Conservation (phyloP, 64 coral and sea anemone species). For the Porites australiensis region DNA sequence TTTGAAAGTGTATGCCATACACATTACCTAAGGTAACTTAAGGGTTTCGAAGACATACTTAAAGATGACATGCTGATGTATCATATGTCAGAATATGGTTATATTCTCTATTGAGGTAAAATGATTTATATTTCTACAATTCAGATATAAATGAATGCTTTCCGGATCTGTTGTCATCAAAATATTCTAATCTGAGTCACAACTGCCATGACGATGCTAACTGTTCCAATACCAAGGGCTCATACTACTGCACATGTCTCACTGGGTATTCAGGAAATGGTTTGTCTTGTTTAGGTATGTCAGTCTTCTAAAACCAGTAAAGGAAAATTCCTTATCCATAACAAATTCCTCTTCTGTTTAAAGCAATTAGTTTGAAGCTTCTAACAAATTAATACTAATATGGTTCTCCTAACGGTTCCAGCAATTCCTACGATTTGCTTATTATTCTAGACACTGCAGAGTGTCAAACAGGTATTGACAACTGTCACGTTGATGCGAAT, state of each 20-base stretch:
- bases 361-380: background rate
- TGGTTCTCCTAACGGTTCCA: background rate
- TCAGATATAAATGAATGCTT: constrained; percentile 75
- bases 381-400: background rate
- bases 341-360: background rate
- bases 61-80: background rate
- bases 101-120: background rate
- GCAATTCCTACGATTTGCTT: background rate
- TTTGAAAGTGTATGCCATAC: background rate
- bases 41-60: too few relatives aligned
- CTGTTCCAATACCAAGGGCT: constrained; percentile 72
- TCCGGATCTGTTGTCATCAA: constrained; percentile 19
- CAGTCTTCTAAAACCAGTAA: too few relatives aligned
- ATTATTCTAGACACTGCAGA: constrained; percentile 65
- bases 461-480: constrained; percentile 49
- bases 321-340: constrained; percentile 5
- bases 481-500: constrained; percentile 81
- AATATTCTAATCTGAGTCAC: constrained; percentile 53
- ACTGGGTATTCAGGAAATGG: constrained; percentile 65
- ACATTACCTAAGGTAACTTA: too few relatives aligned
- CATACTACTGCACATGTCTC: constrained; percentile 70
- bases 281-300: constrained; percentile 58
- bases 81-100: background rate
- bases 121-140: background rate
- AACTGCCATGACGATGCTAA: constrained; percentile 79